phyloP scores from a whole-genome alignment of 2,888 invertebrate genomes.

The Chalcosyrphus nemorum region DNA sequence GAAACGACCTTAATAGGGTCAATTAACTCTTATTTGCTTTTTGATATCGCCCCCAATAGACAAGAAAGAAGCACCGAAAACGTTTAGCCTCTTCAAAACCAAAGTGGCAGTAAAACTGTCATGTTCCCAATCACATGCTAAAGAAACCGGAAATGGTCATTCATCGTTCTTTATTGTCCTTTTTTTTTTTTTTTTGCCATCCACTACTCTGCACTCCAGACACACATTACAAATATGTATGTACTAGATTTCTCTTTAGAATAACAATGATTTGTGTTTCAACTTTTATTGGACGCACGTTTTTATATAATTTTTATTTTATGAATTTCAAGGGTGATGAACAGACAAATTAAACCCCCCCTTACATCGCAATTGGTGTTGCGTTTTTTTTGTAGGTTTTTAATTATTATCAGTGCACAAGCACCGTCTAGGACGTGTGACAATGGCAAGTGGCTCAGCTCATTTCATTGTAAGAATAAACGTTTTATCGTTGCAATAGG shows the following conservation, averaged over 20 bases:
- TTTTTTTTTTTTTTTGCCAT: not conserved
- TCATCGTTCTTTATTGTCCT: slow-evolving; percentile 58
- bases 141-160: slow-evolving; percentile 37
- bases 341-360: too few relatives aligned
- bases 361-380: too few relatives aligned
- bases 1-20: not conserved
- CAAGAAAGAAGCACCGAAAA: not conserved
- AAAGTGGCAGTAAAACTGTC: slow-evolving; percentile 49
- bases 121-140: slow-evolving; percentile 39
- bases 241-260: slow-evolving; percentile 20
- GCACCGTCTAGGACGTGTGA: slow-evolving; percentile 46
- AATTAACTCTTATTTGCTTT: slow-evolving; percentile 28
- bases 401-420: slow-evolving; percentile 18
- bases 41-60: not conserved
- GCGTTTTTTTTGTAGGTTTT: not conserved
- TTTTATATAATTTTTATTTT: not conserved
- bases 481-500: slow-evolving; percentile 1
- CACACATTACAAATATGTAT: too few relatives aligned
- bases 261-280: slow-evolving; percentile 32
- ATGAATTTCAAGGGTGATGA: slow-evolving; percentile 26
- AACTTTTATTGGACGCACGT: slow-evolving; percentile 18
- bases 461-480: slow-evolving; percentile 30
- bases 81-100: slow-evolving; percentile 17
- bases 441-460: slow-evolving; percentile 31
- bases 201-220: too few relatives aligned